Evolutionary conservation across 2,797 vertebrate genomes (phyloP).

Genomic region (Pseudochirops corinnae): DNA sequence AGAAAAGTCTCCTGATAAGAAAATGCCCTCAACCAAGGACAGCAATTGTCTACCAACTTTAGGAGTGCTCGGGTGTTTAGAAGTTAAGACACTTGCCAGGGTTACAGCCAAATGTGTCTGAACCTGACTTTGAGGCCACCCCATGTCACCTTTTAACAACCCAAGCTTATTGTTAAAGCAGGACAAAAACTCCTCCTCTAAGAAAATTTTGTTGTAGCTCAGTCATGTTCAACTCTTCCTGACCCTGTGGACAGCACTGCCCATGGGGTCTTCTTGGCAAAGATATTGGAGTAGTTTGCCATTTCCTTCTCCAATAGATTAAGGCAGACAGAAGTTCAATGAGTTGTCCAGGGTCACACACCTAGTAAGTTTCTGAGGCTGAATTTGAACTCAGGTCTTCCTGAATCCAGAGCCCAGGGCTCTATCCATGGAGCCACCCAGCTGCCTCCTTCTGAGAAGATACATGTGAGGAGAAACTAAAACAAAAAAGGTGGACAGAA

Average conservation of each 20-base stretch:
- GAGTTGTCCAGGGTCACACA: not conserved
- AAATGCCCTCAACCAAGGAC: not conserved
- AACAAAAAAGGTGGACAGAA: not conserved
- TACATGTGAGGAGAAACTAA: not conserved
- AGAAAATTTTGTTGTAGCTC: not conserved
- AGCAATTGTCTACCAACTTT: not conserved
- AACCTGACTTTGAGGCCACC: not conserved
- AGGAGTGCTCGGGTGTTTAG: not conserved
- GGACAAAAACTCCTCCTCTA: not conserved
- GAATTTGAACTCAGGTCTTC: not conserved
- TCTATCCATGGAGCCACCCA: not conserved
- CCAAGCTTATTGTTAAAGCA: not conserved
- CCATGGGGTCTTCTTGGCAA: not conserved
- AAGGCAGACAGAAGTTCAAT: not conserved
- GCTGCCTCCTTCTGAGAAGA: not conserved
- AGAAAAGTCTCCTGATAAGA: not conserved
- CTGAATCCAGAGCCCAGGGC: not conserved
- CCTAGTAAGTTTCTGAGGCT: not conserved
- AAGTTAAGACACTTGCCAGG: not conserved
- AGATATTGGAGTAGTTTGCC: not conserved
- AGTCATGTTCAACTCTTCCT: not conserved
- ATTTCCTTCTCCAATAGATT: not conserved
- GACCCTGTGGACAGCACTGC: not conserved
- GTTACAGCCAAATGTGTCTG: not conserved
- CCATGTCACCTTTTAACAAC: not conserved